These are phyloP conservation scores for Pararge aegeria DNA, from an alignment of 1,140 invertebrate genomes.

Conservation along the genomic window DNA sequence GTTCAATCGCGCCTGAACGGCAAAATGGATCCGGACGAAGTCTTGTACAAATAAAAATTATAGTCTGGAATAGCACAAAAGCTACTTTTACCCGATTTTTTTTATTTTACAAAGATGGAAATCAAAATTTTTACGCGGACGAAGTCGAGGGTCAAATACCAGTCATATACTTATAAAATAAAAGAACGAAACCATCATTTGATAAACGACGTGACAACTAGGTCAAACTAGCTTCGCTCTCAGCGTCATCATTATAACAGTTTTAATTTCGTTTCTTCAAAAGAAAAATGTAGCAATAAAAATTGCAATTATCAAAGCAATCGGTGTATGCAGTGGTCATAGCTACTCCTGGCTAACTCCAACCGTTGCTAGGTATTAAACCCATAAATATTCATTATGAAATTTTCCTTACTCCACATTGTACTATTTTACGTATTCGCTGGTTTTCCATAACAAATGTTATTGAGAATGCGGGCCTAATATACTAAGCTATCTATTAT, in stretches of 20 bases:
- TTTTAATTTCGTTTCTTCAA: conserved; percentile 13
- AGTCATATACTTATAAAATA: too few relatives aligned
- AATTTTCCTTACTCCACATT: conserved; percentile 63
- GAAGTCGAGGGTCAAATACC: neutral
- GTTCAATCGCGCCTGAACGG: too few relatives aligned
- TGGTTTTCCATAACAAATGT: too few relatives aligned
- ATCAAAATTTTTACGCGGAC: too few relatives aligned
- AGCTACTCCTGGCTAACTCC: conserved; percentile 52
- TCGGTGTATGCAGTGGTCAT: conserved; percentile 51
- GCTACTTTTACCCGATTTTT: too few relatives aligned
- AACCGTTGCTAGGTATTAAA: conserved; percentile 64
- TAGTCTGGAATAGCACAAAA: too few relatives aligned
- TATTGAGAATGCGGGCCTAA: too few relatives aligned
- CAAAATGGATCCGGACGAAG: too few relatives aligned
- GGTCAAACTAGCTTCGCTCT: neutral
- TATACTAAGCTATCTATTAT: too few relatives aligned
- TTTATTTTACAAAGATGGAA: too few relatives aligned
- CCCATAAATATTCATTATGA: conserved; percentile 77
- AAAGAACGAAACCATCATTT: too few relatives aligned
- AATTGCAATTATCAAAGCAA: conserved; percentile 41
- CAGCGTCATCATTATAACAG: neutral
- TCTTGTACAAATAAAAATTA: too few relatives aligned
- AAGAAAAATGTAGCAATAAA: conserved; percentile 29
- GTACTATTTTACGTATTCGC: neutral
- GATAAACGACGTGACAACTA: neutral